These are phyloP conservation scores for Pelobates cultripes DNA, from an alignment of 2,797 vertebrate genomes.

Conservation along the genomic window DNA sequence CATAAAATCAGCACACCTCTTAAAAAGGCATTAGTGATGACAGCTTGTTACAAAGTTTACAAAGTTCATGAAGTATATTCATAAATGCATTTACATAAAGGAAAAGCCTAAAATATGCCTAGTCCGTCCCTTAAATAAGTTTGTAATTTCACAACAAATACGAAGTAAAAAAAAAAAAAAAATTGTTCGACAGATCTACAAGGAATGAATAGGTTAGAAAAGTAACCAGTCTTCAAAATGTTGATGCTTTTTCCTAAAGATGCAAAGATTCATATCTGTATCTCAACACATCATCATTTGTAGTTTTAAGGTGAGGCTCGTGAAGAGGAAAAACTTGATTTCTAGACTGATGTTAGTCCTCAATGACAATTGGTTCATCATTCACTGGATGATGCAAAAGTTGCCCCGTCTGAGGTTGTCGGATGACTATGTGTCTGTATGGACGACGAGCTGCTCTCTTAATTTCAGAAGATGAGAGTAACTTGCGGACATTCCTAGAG, in stretches of 20 bases:
- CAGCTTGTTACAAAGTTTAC: conserved; percentile 70
- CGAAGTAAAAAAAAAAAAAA: conserved; percentile 61
- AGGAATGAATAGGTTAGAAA: conserved; percentile 66
- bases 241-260: conserved; percentile 68
- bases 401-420: conserved; percentile 75
- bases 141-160: conserved; percentile 81
- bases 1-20: conserved; percentile 66
- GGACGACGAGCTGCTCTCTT: conserved; percentile 77
- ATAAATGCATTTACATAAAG: conserved; percentile 86
- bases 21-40: conserved; percentile 64
- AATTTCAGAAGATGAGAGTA: conserved; percentile 80
- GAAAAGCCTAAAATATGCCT: conserved; percentile 73
- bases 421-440: conserved; percentile 73
- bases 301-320: conserved; percentile 50
- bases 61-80: conserved; percentile 75
- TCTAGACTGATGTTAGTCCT: conserved; percentile 65
- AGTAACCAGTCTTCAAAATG: conserved; percentile 65
- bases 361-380: conserved; percentile 78
- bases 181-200: conserved; percentile 62
- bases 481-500: conserved; percentile 77
- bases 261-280: conserved; percentile 64
- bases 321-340: neutral
- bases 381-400: conserved; percentile 74
- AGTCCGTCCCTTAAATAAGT: conserved; percentile 83
- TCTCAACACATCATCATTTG: conserved; percentile 61